Evolutionary conservation across 2,113 vertebrate species (phyloP).

Genomic region (Vicugna pacos): DNA sequence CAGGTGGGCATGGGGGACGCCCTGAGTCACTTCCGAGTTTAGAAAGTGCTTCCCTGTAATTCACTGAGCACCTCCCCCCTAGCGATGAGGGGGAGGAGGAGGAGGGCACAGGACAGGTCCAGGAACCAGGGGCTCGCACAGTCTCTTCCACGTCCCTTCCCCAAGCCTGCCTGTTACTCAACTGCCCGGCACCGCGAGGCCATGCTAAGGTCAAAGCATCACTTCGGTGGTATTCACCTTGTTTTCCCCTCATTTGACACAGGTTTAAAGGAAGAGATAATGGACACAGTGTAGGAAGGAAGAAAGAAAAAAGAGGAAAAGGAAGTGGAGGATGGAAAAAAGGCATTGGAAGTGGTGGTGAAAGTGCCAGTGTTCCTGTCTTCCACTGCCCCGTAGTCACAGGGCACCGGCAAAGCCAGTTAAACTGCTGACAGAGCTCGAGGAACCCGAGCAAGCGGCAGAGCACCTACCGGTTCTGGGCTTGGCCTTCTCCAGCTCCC

Average conservation of each 20-base stretch:
- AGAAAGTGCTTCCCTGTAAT: not conserved
- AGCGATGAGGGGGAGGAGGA: not conserved
- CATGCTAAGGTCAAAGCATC: too few species aligned
- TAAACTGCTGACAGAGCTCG: not conserved
- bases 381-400: not conserved
- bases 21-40: not conserved
- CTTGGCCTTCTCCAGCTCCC: conserved; percentile 88
- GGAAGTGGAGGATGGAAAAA: not conserved
- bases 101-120: not conserved
- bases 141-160: not conserved
- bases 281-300: not conserved
- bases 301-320: not conserved
- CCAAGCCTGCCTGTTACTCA: not conserved
- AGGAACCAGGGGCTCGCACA: not conserved
- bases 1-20: not conserved
- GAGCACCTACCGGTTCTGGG: conserved; percentile 86
- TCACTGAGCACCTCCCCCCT: not conserved
- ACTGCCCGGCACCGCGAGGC: rapidly evolving
- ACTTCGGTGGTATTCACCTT: not conserved
- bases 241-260: not conserved
- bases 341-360: not conserved
- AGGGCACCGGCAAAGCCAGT: not conserved
- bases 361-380: not conserved
- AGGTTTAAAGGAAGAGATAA: not conserved
- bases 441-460: not conserved